A percentile compares a stretch with the other conserved stretches of the same genome.
Evolutionary conservation across 2,888 invertebrate genomes (phyloP).

Genomic region (Agrochola macilenta): DNA sequence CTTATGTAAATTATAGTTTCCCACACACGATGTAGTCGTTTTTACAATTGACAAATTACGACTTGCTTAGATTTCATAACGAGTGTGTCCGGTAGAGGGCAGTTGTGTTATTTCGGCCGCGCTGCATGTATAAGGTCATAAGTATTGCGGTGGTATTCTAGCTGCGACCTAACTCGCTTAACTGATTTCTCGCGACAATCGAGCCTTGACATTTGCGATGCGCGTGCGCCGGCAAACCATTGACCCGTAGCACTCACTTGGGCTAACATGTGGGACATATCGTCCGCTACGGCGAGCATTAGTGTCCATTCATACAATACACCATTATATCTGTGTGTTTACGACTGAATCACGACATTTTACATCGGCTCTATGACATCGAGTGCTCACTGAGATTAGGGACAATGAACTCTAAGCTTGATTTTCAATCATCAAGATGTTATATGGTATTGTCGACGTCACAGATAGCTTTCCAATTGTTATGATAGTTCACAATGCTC

Average conservation of each 20-base stretch:
- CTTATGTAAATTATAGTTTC: constrained; percentile 54
- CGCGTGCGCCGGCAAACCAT: constrained; percentile 79
- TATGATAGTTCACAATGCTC: constrained; percentile 32
- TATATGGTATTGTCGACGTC: constrained; percentile 44
- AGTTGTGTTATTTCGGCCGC: constrained; percentile 9
- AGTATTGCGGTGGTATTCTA: constrained; percentile 39
- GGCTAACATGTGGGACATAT: constrained; percentile 78
- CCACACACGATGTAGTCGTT: constrained; percentile 62
- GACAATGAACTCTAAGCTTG: constrained; percentile 77
- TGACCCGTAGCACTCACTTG: constrained; percentile 81
- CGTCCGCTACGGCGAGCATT: constrained; percentile 75
- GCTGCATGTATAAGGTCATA: constrained; percentile 15
- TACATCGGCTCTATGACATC: constrained; percentile 82
- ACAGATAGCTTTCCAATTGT: constrained; percentile 43
- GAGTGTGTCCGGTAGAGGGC: constrained; percentile 12
- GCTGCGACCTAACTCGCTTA: constrained; percentile 60
- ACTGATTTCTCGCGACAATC: constrained; percentile 71
- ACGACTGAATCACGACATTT: constrained; percentile 84
- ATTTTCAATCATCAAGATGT: constrained; percentile 71
- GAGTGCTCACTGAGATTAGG: constrained; percentile 79
- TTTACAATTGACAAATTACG: constrained; percentile 49
- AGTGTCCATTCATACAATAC: constrained; percentile 84
- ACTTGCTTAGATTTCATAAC: constrained; percentile 42
- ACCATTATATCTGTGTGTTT: constrained; percentile 81
- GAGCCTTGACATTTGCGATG: constrained; percentile 84